Conservation (phyloP, 2,113 vertebrate species). For the Lophius piscatorius region DNA sequence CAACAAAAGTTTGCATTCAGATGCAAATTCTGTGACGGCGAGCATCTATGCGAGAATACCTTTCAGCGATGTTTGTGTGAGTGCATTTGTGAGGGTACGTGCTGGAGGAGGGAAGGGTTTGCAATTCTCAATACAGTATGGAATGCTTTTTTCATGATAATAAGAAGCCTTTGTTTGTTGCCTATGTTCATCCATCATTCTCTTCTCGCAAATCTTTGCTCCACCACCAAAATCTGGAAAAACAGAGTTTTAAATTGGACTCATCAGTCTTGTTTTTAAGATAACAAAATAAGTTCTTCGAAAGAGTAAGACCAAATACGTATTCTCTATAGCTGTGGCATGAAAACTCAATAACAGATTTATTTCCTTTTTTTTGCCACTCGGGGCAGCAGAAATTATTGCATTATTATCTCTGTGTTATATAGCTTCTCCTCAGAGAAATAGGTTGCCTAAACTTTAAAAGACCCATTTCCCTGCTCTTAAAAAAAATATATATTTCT, state of each 20-base stretch:
- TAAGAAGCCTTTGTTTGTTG: slow-evolving; percentile 42
- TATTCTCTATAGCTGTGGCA: too few species aligned
- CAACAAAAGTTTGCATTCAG: slow-evolving; percentile 80
- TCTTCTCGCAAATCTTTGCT: slow-evolving; percentile 26
- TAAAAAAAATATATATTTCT: slow-evolving; percentile 69
- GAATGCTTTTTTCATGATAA: slow-evolving; percentile 71
- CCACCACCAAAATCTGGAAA: slow-evolving; percentile 3
- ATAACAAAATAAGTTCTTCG: too few species aligned
- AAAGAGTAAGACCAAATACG: too few species aligned
- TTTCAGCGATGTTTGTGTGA: slow-evolving; percentile 46
- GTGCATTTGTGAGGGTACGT: not conserved
- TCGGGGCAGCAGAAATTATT: too few species aligned
- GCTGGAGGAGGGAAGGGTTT: slow-evolving; percentile 27
- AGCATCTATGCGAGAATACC: slow-evolving; percentile 69
- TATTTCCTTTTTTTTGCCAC: too few species aligned
- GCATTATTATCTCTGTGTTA: slow-evolving; percentile 49
- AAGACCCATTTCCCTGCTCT: slow-evolving; percentile 64
- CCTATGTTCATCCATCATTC: slow-evolving; percentile 32
- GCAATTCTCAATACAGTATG: slow-evolving; percentile 64
- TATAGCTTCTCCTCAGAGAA: slow-evolving; percentile 61
- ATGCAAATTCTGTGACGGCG: slow-evolving; percentile 76
- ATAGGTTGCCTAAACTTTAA: slow-evolving; percentile 32
- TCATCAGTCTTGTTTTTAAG: not conserved
- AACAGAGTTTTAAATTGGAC: not conserved
- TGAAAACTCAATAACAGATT: too few species aligned